phyloP scores from a whole-genome alignment of 2,113 vertebrate genomes.

The Suricata suricatta region DNA sequence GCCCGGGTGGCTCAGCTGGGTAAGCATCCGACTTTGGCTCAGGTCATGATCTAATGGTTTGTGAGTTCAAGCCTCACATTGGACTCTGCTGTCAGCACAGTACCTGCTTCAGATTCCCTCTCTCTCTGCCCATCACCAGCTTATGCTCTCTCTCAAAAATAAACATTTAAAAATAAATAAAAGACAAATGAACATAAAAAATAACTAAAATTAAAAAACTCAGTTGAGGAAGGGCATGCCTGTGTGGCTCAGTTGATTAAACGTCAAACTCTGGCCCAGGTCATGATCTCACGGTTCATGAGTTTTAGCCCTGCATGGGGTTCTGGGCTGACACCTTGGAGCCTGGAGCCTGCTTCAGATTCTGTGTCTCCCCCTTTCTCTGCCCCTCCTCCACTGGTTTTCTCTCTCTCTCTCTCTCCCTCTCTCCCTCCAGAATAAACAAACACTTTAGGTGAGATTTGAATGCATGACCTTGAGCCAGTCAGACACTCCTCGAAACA shows the following conservation, averaged over 20 bases:
- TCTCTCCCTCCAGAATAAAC: too few relatives aligned
- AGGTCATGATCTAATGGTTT: not conserved
- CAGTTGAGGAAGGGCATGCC: not conserved
- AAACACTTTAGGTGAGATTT: not conserved
- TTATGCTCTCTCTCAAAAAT: not conserved
- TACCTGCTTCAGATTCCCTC: not conserved
- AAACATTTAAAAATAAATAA: too few relatives aligned
- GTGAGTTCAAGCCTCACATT: not conserved
- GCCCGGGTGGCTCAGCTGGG: too few relatives aligned
- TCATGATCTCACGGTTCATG: not conserved
- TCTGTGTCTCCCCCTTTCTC: too few relatives aligned
- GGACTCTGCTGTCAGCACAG: not conserved
- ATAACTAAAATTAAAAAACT: too few relatives aligned
- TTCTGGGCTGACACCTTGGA: too few relatives aligned
- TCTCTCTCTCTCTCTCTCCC: too few relatives aligned
- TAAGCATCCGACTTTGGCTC: rapidly evolving
- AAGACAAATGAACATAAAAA: not conserved
- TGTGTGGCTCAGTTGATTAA: not conserved
- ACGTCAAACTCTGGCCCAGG: not conserved
- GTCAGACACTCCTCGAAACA: not conserved
- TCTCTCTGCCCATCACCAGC: not conserved
- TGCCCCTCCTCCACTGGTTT: too few relatives aligned
- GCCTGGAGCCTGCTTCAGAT: too few relatives aligned
- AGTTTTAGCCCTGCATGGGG: not conserved
- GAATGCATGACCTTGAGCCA: not conserved